A percentile compares a stretch with the other conserved stretches of the same genome.
Conservation (phyloP, 2,113 vertebrate genomes). For the Passer domesticus region DNA sequence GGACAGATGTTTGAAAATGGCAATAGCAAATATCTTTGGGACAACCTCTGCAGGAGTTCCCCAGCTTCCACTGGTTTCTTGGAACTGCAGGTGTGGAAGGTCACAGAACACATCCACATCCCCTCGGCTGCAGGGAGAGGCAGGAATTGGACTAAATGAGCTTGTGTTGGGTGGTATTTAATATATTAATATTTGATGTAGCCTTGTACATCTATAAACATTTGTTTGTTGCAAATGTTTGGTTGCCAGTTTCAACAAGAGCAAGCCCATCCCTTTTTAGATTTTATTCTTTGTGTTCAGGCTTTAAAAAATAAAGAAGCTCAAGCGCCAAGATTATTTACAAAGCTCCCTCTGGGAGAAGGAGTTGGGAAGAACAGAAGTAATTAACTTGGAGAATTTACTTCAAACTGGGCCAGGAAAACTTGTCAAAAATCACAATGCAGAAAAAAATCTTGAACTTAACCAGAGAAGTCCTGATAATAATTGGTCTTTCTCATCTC, state of each 20-base stretch:
- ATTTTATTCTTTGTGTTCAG: not conserved
- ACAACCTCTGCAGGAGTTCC: not conserved
- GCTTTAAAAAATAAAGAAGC: not conserved
- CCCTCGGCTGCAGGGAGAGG: fast-evolving
- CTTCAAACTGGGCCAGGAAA: not conserved
- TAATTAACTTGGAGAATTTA: not conserved
- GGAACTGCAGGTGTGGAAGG: fast-evolving
- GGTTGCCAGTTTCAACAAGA: not conserved
- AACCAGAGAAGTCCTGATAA: not conserved
- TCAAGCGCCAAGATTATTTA: not conserved
- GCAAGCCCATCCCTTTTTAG: not conserved
- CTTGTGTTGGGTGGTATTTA: fast-evolving
- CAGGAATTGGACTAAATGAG: not conserved
- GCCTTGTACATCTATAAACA: not conserved
- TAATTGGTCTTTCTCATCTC: not conserved
- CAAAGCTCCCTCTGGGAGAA: not conserved
- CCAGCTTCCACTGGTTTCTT: not conserved
- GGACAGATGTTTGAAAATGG: not conserved
- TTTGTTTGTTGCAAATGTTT: not conserved
- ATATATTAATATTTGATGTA: not conserved
- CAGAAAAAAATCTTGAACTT: not conserved
- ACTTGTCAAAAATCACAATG: not conserved
- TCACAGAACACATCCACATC: not conserved
- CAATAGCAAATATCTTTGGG: not conserved
- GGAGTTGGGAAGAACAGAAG: not conserved